Base-by-base conservation (phyloP, 2,888 invertebrate genomes). In the Archips crataeganus region DNA sequence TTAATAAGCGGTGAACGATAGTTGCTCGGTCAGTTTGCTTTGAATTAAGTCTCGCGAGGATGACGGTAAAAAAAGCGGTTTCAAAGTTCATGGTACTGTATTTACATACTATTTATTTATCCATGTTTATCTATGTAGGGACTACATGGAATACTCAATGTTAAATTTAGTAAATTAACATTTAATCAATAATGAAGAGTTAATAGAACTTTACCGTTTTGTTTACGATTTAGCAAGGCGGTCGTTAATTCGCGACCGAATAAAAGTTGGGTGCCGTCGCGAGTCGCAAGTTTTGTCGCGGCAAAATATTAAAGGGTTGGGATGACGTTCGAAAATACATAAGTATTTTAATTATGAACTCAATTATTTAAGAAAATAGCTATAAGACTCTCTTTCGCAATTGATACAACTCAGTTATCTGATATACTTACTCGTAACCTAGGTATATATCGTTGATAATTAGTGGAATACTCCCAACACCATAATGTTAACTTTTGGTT, bases 241-340 rank as follows among this genome's bases (percentile, higher is more conserved):
- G 79, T 81, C 82, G 83, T 87, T 87, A 84, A 86, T 82, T 85
- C 82, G 81, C 78, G 79, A 80, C 82, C 78, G 82, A 83, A 86
- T 84, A 84, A 84, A 81, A 79, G 82, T 72, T 70, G 75, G 59
- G 75, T 77, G 79, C 82, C 79, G 81, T 76, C 76, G 82, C 81
- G 84, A 87, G 80, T 77, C 76, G 81, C 81, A 85, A 87, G 81
- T 84, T 84, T 23, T 84, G 87, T 85, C 78, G 51, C 74, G 63
- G 34, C 39, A 15, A 10, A 42, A 34, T 36, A 69, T 39, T 59
- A 11, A 66, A 54, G 32, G 59, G 63, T 51, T n/a, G 49, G 49
- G 49, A 51, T 51, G 49, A 6, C n/a, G 15, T 42, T 23, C 23
- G 23, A 23, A 23, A 23, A 23, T 23, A 23, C 23, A 23, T 23